Percentiles rank a stretch among this genome's conserved stretches.
These are phyloP conservation scores for Agrochola litura DNA, from an alignment of 2,888 invertebrate species.

Conservation along the genomic window DNA sequence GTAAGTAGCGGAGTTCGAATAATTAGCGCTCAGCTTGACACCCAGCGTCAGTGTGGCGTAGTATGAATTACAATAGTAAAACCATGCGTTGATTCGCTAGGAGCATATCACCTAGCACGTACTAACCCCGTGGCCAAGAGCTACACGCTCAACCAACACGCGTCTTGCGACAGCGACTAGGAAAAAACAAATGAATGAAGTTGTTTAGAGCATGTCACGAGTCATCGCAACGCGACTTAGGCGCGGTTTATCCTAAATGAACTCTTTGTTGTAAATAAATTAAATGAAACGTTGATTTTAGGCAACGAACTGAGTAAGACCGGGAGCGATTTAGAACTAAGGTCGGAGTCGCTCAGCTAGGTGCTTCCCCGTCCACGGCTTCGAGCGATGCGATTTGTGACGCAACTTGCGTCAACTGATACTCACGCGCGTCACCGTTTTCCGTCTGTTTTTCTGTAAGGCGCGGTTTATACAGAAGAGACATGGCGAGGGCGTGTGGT, in stretches of 20 bases:
- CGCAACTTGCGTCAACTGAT: background rate
- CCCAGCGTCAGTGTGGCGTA: background rate
- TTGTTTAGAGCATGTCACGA: background rate
- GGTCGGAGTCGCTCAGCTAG: too few species aligned
- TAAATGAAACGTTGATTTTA: background rate
- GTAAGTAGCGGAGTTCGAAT: background rate
- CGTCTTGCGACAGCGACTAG: background rate
- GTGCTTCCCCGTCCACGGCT: background rate
- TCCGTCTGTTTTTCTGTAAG: background rate
- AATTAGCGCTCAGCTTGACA: background rate
- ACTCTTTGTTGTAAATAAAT: slow-evolving; percentile 28
- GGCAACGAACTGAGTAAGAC: background rate
- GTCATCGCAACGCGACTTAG: background rate
- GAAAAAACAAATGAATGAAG: background rate
- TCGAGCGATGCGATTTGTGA: background rate
- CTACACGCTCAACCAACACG: background rate
- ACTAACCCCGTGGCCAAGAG: background rate
- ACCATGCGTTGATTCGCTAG: background rate
- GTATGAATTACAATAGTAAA: background rate
- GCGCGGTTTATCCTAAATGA: too few species aligned
- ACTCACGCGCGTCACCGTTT: background rate
- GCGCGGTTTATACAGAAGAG: too few species aligned
- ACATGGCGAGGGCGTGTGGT: too few species aligned
- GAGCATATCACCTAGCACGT: background rate
- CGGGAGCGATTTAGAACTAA: background rate